Base-by-base conservation (phyloP, 2,113 vertebrate genomes). In the Eonycteris spelaea region DNA sequence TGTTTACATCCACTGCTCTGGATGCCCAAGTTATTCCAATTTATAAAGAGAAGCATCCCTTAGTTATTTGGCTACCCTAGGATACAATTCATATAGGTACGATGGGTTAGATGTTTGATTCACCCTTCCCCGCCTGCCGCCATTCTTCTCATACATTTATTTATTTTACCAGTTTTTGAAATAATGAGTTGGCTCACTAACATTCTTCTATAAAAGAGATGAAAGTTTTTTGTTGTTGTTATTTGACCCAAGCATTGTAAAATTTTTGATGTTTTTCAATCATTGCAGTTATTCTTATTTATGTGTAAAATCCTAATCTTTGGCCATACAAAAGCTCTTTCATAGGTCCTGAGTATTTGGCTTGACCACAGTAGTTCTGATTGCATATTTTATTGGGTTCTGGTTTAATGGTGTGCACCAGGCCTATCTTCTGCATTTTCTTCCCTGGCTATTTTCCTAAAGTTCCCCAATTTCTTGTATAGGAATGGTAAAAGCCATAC, bases 111-210 rank as follows among this genome's bases (percentile, higher is more conserved):
- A 19, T 55, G 1, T 65, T 93, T 75, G 30, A 48, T 30, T 97
- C 19, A 33, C 24, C 1, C 2, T 4, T 51, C 48, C 13, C 13
- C 3, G n/a, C n/a, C n/a, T n/a, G n/a, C n/a, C n/a, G 1, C 8
- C 16, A 35, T 43, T n/a, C 33, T 38, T 86, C 13, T 2, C 21
- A 61, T 18, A n/a, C 19, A 19, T 84, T 53, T 51, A 33, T 33
- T 13, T 13, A 43, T 73, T 78, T 28, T 84, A 19, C 13, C 30
- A 57, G 2, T 48, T 86, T 63, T 61, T 68, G 18, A 55, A 70
- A 40, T 35, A 26, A 10, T 67, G 15, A 74, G 3, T 85, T 86
- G 30, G 10, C 35, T 94, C 14, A 82, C 14, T 40, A 35, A 53
- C 24, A 65, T 40, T 89, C 8, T 71, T 92, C 74, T 77, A 5